Conservation (phyloP, 2,113 vertebrate species). For the Lathamus discolor region DNA sequence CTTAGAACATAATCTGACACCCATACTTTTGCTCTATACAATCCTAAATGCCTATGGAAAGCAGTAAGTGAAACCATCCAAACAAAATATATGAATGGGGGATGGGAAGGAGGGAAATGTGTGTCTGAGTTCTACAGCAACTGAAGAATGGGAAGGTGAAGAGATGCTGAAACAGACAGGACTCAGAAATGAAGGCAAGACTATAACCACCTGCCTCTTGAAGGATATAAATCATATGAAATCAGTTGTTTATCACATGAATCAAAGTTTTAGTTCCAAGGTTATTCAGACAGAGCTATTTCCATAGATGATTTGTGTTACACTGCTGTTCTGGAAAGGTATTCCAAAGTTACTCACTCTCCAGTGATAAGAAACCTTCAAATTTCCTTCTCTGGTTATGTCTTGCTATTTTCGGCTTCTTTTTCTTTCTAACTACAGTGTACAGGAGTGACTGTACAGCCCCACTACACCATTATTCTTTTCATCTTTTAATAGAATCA, state of each 20-base stretch:
- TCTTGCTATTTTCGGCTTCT: neutral
- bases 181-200: neutral
- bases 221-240: neutral
- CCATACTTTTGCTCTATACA: rapidly evolving
- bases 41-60: neutral
- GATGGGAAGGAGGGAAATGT: neutral
- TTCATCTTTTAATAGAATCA: neutral
- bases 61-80: neutral
- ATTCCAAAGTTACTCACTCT: neutral
- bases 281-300: neutral
- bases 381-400: neutral
- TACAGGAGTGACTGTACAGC: neutral
- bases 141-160: neutral
- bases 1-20: neutral
- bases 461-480: neutral
- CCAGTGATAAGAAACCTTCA: neutral
- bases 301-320: neutral
- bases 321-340: neutral
- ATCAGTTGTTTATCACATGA: neutral
- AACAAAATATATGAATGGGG: neutral
- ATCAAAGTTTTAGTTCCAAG: neutral
- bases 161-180: neutral
- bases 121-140: neutral
- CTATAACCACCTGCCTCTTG: neutral
- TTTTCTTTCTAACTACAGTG: neutral